Conservation (phyloP, 2,797 vertebrate genomes). For the Myiotriccus ornatus region DNA sequence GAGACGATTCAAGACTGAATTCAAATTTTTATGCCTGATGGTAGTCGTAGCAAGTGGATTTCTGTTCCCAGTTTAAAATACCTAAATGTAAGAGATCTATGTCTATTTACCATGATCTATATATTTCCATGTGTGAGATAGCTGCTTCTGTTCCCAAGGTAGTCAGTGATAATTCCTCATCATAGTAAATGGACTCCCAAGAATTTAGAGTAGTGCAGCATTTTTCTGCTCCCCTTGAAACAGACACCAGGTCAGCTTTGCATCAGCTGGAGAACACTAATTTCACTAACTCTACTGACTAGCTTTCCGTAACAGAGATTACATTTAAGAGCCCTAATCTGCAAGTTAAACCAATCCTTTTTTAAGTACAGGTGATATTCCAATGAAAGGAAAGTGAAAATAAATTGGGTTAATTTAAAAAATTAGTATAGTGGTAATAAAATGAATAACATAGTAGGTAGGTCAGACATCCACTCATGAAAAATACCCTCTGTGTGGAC, state of each 20-base stretch:
- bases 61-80: neutral
- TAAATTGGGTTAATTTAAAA: neutral
- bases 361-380: neutral
- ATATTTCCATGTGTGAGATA: neutral
- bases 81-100: neutral
- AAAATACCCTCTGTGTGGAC: neutral
- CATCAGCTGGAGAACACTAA: neutral
- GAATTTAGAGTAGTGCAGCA: neutral
- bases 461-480: neutral
- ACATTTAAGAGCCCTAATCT: neutral
- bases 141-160: neutral
- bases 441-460: neutral
- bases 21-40: neutral
- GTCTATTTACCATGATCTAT: neutral
- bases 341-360: neutral
- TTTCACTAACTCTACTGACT: neutral
- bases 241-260: neutral
- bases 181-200: neutral
- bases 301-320: neutral
- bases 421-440: neutral
- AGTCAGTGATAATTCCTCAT: neutral
- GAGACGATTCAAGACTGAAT: neutral
- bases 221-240: neutral
- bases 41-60: neutral
- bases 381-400: neutral